Percentiles rank a stretch among this genome's conserved stretches.
Conservation (phyloP, 2,113 vertebrate genomes). For the Pterocles gutturalis region DNA sequence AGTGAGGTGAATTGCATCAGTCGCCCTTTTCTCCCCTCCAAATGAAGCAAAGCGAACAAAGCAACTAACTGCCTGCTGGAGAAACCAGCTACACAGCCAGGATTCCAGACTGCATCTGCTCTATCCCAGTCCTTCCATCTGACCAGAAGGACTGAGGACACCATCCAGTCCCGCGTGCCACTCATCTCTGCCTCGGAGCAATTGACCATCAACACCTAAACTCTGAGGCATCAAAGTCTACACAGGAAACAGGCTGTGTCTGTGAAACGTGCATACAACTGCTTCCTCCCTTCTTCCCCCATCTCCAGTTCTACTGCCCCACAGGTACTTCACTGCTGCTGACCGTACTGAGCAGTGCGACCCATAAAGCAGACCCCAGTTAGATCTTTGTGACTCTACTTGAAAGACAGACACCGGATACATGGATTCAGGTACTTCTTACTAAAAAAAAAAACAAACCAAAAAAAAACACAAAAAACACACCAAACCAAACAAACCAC, state of each 20-base stretch:
- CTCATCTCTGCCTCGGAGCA: background rate
- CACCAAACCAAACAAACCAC: background rate
- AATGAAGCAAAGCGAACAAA: background rate
- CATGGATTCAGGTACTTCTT: background rate
- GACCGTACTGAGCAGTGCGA: fast-evolving
- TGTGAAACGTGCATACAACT: background rate
- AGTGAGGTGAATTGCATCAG: background rate
- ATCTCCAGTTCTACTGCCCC: background rate
- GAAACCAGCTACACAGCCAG: background rate
- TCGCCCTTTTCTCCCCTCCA: background rate
- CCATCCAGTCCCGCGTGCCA: background rate
- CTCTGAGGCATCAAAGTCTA: background rate
- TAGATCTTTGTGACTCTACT: background rate
- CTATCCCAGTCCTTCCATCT: background rate
- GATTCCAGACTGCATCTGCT: background rate
- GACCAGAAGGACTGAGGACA: background rate
- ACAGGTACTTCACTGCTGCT: background rate
- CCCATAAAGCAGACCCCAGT: background rate
- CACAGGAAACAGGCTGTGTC: background rate
- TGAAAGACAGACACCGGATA: background rate
- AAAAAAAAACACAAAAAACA: background rate
- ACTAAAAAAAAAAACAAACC: background rate
- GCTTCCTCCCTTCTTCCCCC: background rate
- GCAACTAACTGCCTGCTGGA: background rate
- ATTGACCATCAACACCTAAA: background rate